Base-by-base conservation (phyloP, 2,797 vertebrate genomes). In the Halcyon badia region DNA sequence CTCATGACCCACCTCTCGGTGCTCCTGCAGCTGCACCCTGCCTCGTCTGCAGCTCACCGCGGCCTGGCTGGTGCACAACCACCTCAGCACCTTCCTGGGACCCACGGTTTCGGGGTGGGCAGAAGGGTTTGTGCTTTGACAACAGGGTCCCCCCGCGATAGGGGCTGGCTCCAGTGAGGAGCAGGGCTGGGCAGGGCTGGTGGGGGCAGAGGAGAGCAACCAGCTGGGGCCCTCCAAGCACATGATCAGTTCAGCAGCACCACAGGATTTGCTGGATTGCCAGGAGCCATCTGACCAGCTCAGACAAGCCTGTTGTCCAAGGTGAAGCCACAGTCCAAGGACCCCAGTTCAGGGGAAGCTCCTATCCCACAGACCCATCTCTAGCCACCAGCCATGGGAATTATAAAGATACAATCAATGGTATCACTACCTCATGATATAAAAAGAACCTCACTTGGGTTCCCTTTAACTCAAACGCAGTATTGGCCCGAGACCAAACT, bases 81-180 rank as follows among this genome's bases (percentile, higher is more conserved):
- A 37, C 19, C 54, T 6, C 57, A 16, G 42, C 0, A 3, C 12
- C 42, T 14, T 30, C 46, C 42, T 2, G 0, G 80, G 62, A 35
- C 11, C 24, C 17, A 1, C 0, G 1, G 60, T 16, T 39, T 8
- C 2, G 5, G 54, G 70, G 3, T 5, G 71, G 5, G 31, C 57
- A 31, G 51, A 1, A 4, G 48, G 18, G 5, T 7, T 31, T 39
- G 33, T 48, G 66, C 73, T 60, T 64, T 30, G 24, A 25, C n/a
- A 28, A 20, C 58, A 13, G 52, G 42, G 17, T 71, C 11, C 39
- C 46, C 15, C 30, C 6, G 5, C 0, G 0, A 1, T 1, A 1
- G 2, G 68, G 35, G 14, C 33, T 30, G 66, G 48, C 11, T 61
- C 31, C 39, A 16, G 68, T 0, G 2, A 42, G 77, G 52, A 0